Evolutionary conservation across 37 sponge, comb jelly and placozoan species (phyloP), one percentile per base, ranked within the genome.

Genomic region (Amphimedon queenslandica): DNA sequence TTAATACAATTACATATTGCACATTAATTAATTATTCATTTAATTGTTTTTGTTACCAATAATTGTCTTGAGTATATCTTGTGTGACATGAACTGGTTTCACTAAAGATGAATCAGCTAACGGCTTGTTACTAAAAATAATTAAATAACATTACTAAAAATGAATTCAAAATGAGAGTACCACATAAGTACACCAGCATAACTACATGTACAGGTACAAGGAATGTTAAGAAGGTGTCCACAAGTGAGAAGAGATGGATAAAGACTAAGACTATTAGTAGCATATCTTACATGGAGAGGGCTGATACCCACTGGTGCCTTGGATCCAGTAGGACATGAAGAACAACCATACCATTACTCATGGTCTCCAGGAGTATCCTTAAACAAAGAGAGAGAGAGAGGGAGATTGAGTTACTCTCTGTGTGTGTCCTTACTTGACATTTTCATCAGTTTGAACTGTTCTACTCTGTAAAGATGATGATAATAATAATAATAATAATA

Each of bases 291-390:
- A n/a, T 13, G 8, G 61, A 60, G 5, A 60, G 61, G 5, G 61
- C 61, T n/a, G 61, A 13, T n/a, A n/a, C 27, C 61, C 61, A 60
- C 27, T 5, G 23, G 27, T 60, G 61, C 28, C 28, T 13, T 25
- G 61, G 61, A n/a, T 60, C 61, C 23, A 60, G 27, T 25, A 60
- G 28, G 27, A 60, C 27, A 60, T 60, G 61, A 6, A 60, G 28
- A n/a, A 60, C 5, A n/a, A n/a, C 28, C 5, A n/a, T n/a, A n/a
- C 27, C 8, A 25, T 60, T 60, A 60, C 27, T 60, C 27, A 60
- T 11, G 21, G 61, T n/a, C 28, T 60, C 61, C 23, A 60, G 61
- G 5, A 60, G 61, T 6, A 11, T 25, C 21, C 61, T 60, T 13
- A 6, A n/a, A 25, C 5, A 6, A 25, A 60, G 23, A 60, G 23